Percentiles rank a stretch among this genome's conserved stretches.
Conservation (phyloP, 2,888 invertebrate species). For the Latrodectus elegans region DNA sequence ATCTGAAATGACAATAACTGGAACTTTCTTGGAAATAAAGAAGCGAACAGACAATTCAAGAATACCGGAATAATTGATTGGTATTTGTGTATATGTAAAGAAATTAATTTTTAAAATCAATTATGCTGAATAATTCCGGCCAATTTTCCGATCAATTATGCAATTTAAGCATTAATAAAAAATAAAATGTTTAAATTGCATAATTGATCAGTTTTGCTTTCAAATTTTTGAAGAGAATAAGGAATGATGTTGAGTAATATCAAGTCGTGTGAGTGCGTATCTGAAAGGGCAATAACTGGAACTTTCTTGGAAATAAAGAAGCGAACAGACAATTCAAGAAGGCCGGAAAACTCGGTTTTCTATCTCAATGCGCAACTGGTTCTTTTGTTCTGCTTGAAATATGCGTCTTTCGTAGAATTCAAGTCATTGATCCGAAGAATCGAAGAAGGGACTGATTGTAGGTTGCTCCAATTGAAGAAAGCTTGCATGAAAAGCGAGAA, state of each 20-base stretch:
- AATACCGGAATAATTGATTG: no score
- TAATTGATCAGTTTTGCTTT: neutral
- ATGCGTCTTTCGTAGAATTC: constrained; percentile 28
- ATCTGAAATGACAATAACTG: neutral
- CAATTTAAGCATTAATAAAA: no score
- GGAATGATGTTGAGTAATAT: neutral
- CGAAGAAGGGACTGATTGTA: constrained; percentile 28
- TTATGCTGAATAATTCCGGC: no score
- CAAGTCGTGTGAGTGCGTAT: neutral
- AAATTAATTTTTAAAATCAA: no score
- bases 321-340: neutral
- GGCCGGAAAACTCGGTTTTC: constrained; percentile 34
- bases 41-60: neutral
- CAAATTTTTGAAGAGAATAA: neutral
- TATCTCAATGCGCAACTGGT: constrained; percentile 16
- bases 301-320: neutral
- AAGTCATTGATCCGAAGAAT: constrained; percentile 35
- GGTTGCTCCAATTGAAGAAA: constrained; percentile 10
- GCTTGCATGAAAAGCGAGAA: neutral
- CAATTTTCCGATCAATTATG: no score
- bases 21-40: neutral
- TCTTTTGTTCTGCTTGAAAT: constrained; percentile 24
- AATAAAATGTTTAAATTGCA: neutral
- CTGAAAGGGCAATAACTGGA: neutral
- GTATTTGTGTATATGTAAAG: no score